Percentiles rank a stretch among this genome's conserved stretches.
phyloP scores from a whole-genome alignment of 2,113 vertebrate genomes.

The Notothenia coriiceps region DNA sequence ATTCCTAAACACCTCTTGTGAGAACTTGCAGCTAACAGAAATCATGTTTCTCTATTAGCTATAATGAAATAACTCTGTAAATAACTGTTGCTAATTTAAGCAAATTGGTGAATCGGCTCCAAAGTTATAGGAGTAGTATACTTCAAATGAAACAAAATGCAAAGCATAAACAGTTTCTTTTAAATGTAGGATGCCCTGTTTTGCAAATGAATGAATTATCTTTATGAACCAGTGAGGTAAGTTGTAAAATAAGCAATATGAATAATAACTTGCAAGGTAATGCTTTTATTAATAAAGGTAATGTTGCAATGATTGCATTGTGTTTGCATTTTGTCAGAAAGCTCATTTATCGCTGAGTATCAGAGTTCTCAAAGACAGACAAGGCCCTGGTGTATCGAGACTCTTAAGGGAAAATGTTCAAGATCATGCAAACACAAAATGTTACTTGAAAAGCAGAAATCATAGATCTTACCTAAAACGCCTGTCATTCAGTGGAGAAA shows the following conservation, averaged over 20 bases:
- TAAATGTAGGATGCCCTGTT: not conserved
- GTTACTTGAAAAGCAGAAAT: constrained; percentile 14
- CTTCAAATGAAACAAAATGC: not conserved
- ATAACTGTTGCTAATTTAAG: not conserved
- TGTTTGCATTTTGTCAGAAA: not conserved
- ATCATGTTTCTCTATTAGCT: too few species aligned
- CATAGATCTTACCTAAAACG: constrained; percentile 61
- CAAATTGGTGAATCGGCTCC: not conserved
- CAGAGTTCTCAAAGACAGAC: constrained; percentile 26
- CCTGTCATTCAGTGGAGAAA: constrained; percentile 39
- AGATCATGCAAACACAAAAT: constrained; percentile 32
- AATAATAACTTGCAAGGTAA: not conserved
- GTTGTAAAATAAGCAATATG: not conserved
- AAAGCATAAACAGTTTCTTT: not conserved
- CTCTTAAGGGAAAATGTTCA: constrained; percentile 27
- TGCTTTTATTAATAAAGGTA: not conserved
- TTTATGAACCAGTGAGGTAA: not conserved
- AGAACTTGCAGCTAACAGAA: too few species aligned
- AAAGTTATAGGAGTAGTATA: not conserved
- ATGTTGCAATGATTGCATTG: constrained; percentile 12
- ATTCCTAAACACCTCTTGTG: not conserved
- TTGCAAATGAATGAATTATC: not conserved
- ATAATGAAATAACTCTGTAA: too few species aligned
- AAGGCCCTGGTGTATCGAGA: constrained; percentile 19
- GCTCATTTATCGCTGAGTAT: constrained; percentile 1